A percentile compares a stretch with the other conserved stretches of the same genome.
Conservation (phyloP, 2,888 invertebrate genomes). For the Drosophila tanythrix region DNA sequence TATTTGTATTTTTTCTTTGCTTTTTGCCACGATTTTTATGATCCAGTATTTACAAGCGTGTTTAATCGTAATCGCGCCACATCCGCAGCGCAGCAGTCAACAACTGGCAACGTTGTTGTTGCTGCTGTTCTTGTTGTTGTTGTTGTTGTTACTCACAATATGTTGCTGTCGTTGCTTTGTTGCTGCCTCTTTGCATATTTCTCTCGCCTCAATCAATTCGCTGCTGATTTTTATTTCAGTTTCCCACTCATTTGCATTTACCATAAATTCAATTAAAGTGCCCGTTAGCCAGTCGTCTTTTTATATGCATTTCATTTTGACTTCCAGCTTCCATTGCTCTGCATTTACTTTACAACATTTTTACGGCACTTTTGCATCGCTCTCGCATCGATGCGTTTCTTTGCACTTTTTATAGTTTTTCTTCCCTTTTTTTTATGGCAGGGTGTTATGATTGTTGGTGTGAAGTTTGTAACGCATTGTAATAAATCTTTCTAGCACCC, state of each 20-base stretch:
- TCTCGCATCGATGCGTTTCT: slow-evolving; percentile 15
- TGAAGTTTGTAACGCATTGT: neutral
- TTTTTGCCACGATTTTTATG: slow-evolving; percentile 42
- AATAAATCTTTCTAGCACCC: neutral
- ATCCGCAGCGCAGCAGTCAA: slow-evolving; percentile 31
- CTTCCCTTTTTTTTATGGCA: neutral
- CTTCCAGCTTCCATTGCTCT: slow-evolving; percentile 21
- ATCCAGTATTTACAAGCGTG: slow-evolving; percentile 79
- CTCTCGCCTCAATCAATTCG: slow-evolving; percentile 63
- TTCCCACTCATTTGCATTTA: slow-evolving; percentile 76
- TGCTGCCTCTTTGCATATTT: slow-evolving; percentile 57
- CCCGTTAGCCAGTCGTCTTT: slow-evolving; percentile 21
- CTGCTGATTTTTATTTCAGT: slow-evolving; percentile 61
- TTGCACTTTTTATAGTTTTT: neutral
- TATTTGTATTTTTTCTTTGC: slow-evolving; percentile 2
- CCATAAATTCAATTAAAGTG: slow-evolving; percentile 76
- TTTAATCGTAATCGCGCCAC: slow-evolving; percentile 72
- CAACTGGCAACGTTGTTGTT: slow-evolving; percentile 38
- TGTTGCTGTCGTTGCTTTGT: slow-evolving; percentile 31
- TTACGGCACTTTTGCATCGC: slow-evolving; percentile 16
- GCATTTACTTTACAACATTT: slow-evolving; percentile 27
- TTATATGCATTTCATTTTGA: slow-evolving; percentile 13
- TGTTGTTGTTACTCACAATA: slow-evolving; percentile 14
- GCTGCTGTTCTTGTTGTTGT: neutral
- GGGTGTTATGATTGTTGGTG: neutral